Evolutionary conservation across 2,888 invertebrate genomes (phyloP), one percentile per base, ranked within the genome.

Genomic region (Hypselothyrea guttata): DNA sequence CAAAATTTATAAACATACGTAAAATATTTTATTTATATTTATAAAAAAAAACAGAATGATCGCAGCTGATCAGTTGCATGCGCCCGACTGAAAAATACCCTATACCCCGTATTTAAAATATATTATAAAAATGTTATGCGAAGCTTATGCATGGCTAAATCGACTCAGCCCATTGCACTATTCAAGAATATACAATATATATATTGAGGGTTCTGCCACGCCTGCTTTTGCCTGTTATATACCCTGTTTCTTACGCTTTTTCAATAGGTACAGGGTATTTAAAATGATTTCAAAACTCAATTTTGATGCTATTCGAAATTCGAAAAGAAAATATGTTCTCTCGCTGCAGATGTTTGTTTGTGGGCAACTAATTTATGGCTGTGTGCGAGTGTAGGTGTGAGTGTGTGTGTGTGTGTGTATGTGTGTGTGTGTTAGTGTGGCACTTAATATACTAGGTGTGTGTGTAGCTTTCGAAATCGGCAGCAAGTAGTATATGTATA

Each of bases 251-350:
- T n/a, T n/a, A n/a, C n/a, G n/a, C n/a, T n/a, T n/a, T n/a, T n/a
- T n/a, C n/a, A n/a, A n/a, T n/a, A n/a, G n/a, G 27, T 18, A 44
- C 30, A 44, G 46, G 28, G 27, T 55, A 13, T 45, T 64, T 44
- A 65, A 54, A 71, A 62, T 58, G 28, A 51, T 66, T 65, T 71
- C 46, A 70, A 73, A 57, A 67, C 66, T 73, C 44, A 63, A 66
- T 71, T 76, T 69, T 74, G 58, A 72, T 69, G 72, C 40, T 76
- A 61, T 77, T 82, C 82, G 78, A 77, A 81, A 70, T 77, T 78
- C 82, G 82, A 81, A 77, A 58, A 28, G 56, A 60, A 57, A 37
- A 22, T 49, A 13, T 65, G 42, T 61, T 70, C 48, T 67, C 51
- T 33, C 55, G 7, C 11, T 11, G 7, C 12, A n/a, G 1, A 12